A percentile compares a stretch with the other conserved stretches of the same genome.
Conservation (phyloP, 35 echinoderm and acorn worm genomes). For the Ptychodera flava region DNA sequence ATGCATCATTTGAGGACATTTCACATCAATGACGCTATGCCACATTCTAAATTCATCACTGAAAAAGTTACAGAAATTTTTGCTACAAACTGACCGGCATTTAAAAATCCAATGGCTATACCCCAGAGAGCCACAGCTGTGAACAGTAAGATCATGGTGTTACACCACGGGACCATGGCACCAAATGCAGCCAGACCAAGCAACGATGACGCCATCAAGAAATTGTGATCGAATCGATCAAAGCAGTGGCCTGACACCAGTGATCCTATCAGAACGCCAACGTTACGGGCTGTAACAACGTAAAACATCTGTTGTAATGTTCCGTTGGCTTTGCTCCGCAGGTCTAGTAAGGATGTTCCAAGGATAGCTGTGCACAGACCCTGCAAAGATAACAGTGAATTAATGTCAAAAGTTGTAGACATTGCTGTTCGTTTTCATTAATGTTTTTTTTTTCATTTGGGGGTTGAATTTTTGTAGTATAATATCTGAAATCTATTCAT, state of each 20-base stretch:
- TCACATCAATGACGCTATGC: no score
- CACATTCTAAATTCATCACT: no score
- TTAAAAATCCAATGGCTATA: not conserved
- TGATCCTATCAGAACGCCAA: not conserved
- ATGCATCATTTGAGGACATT: no score
- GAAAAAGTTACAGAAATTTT: no score
- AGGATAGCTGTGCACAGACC: not conserved
- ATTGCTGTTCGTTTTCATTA: no score
- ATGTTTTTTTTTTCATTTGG: no score
- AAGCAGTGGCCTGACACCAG: not conserved
- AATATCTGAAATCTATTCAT: no score
- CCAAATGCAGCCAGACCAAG: not conserved
- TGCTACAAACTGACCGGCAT: not conserved
- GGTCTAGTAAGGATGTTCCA: not conserved
- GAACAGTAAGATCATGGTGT: not conserved
- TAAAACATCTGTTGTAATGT: not conserved
- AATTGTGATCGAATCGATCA: not conserved
- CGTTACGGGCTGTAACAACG: not conserved
- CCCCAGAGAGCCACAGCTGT: not conserved
- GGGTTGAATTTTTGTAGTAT: no score
- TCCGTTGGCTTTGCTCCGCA: not conserved
- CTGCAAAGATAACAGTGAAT: no score
- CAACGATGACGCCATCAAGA: not conserved
- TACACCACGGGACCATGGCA: not conserved
- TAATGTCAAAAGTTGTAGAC: no score